phyloP scores from a whole-genome alignment of 1,140 invertebrate genomes.

The Euschistus heros region DNA sequence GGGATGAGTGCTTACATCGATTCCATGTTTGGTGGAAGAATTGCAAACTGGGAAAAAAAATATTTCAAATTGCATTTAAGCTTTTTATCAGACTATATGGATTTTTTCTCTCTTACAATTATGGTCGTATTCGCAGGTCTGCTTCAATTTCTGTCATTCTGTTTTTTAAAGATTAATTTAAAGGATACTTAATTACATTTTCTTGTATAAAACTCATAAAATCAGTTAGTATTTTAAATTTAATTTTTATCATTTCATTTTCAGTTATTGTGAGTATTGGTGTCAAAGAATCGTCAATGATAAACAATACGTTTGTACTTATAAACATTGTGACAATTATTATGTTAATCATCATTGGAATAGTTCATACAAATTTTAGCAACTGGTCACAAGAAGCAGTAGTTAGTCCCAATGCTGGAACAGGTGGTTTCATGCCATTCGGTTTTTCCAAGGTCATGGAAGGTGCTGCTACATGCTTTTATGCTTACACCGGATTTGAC shows the following conservation, averaged over 20 bases:
- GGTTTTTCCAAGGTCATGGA: slow-evolving; percentile 64
- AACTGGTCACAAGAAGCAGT: slow-evolving; percentile 15
- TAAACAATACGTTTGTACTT: slow-evolving; percentile 81
- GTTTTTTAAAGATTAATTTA: no score
- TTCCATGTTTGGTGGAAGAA: slow-evolving; percentile 46
- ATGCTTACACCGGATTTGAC: slow-evolving; percentile 82
- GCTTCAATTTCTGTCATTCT: slow-evolving; percentile 34
- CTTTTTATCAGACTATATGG: slow-evolving; percentile 49
- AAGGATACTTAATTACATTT: no score
- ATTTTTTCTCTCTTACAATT: slow-evolving; percentile 49
- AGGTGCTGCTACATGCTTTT: slow-evolving; percentile 82
- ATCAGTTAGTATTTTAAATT: no score
- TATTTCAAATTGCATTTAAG: slow-evolving; percentile 43
- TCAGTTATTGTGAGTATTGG: slow-evolving; percentile 45
- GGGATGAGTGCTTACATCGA: slow-evolving; percentile 63
- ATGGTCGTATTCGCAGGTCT: slow-evolving; percentile 47
- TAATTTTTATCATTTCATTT: no score
- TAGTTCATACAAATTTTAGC: slow-evolving; percentile 44
- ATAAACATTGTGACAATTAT: slow-evolving; percentile 74
- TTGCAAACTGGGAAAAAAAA: slow-evolving; percentile 45
- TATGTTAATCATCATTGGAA: slow-evolving; percentile 69
- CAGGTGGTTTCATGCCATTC: slow-evolving; percentile 72
- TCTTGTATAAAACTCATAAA: no score
- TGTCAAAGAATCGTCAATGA: slow-evolving; percentile 75
- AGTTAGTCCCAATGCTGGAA: slow-evolving; percentile 37